Evolutionary conservation across 1,140 invertebrate species (phyloP).

Genomic region (Vollenhovia emeryi): DNA sequence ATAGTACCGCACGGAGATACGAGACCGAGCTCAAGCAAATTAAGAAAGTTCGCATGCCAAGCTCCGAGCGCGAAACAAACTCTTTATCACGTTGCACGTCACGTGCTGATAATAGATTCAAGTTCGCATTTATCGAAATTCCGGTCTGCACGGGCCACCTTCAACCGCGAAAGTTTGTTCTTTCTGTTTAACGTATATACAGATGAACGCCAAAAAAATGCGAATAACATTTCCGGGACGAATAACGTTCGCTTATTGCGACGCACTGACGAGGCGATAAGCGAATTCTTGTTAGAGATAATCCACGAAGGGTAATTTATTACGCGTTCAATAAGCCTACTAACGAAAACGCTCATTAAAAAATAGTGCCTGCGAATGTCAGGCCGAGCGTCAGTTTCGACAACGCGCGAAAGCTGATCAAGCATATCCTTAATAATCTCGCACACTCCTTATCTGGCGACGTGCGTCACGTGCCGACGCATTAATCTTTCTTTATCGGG

Average conservation of each 20-base stretch:
- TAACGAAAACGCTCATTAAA: neutral
- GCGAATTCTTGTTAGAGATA: neutral
- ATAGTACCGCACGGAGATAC: neutral
- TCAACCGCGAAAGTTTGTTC: neutral
- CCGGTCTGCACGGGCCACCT: neutral
- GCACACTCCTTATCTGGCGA: conserved; percentile 22
- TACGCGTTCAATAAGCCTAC: neutral
- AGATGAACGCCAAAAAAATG: neutral
- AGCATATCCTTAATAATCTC: conserved; percentile 14
- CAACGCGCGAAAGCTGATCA: neutral
- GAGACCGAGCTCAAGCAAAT: neutral
- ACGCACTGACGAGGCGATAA: neutral
- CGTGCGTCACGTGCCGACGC: conserved; percentile 32
- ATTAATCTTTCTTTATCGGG: conserved; percentile 53
- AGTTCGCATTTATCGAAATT: neutral
- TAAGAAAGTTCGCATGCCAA: neutral
- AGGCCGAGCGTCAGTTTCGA: neutral
- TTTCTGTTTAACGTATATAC: neutral
- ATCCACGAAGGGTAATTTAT: neutral
- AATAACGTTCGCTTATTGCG: neutral
- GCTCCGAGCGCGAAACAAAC: neutral
- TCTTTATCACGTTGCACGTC: conserved; percentile 7
- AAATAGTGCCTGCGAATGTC: neutral
- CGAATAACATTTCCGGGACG: neutral
- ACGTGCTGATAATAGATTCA: conserved; percentile 29